Conservation (phyloP, 2,888 invertebrate genomes). For the Cordilura impudica region DNA sequence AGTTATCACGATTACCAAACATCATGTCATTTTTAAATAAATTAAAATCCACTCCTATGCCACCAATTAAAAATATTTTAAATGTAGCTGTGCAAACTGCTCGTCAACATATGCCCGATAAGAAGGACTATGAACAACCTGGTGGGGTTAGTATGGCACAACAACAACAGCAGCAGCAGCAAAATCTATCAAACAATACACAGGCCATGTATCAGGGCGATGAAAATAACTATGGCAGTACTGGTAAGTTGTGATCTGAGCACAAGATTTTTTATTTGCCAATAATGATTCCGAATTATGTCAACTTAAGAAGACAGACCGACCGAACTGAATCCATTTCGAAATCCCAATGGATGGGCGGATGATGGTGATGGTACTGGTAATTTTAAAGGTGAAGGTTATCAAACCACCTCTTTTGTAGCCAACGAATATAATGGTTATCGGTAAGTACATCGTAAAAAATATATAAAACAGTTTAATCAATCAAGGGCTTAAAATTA, state of each 20-base stretch:
- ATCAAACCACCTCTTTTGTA: slow-evolving; percentile 76
- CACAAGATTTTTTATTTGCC: slow-evolving; percentile 21
- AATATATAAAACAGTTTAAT: too few relatives aligned
- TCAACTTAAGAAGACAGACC: slow-evolving; percentile 64
- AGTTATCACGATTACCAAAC: neutral
- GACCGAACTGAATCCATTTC: slow-evolving; percentile 77
- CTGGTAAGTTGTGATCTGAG: slow-evolving; percentile 41
- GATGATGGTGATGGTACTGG: slow-evolving; percentile 69
- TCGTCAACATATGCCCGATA: slow-evolving; percentile 86
- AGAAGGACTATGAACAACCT: slow-evolving; percentile 78
- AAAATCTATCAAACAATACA: slow-evolving; percentile 52
- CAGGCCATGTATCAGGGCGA: slow-evolving; percentile 63
- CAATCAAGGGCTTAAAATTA: slow-evolving; percentile 8
- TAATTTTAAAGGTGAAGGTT: slow-evolving; percentile 71
- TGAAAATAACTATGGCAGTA: slow-evolving; percentile 47
- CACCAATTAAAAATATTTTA: slow-evolving; percentile 86
- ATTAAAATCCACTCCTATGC: slow-evolving; percentile 83
- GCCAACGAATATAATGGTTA: slow-evolving; percentile 76
- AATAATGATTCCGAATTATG: neutral
- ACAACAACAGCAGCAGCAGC: slow-evolving; percentile 64
- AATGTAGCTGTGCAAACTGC: slow-evolving; percentile 91
- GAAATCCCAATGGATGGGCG: slow-evolving; percentile 73
- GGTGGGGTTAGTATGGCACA: slow-evolving; percentile 67
- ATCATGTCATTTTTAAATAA: slow-evolving; percentile 81
- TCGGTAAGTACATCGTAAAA: slow-evolving; percentile 70